phyloP scores from a whole-genome alignment of 2,888 invertebrate genomes.

The Oegoconia quadripuncta region DNA sequence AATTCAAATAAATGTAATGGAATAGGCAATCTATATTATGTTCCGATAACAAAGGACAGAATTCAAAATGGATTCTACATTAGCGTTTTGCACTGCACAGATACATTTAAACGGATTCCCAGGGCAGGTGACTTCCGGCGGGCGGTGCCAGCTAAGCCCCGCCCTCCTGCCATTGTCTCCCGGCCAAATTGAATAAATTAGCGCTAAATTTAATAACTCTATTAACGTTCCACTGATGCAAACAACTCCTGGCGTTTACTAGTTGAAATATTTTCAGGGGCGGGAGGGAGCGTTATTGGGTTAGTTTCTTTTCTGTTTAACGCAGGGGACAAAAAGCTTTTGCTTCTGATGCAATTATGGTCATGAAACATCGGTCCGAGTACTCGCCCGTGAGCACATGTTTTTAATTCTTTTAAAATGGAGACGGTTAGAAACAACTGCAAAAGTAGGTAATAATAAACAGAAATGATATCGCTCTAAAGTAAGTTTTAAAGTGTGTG shows the following conservation, averaged over 20 bases:
- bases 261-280: conserved; percentile 56
- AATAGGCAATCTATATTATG: not conserved
- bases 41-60: conserved; percentile 8
- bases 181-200: conserved; percentile 75
- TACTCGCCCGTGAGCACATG: not conserved
- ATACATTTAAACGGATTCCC: conserved; percentile 5
- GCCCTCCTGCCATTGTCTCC: conserved; percentile 65
- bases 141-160: conserved; percentile 46
- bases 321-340: conserved; percentile 33
- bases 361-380: not conserved
- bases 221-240: conserved; percentile 66
- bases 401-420: too few species aligned
- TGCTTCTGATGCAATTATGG: not conserved
- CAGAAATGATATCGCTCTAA: too few species aligned
- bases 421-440: too few species aligned
- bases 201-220: conserved; percentile 73
- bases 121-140: conserved; percentile 60
- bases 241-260: conserved; percentile 67
- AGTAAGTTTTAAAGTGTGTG: too few species aligned
- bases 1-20: too few species aligned
- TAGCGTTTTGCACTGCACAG: conserved; percentile 5
- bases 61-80: conserved; percentile 14
- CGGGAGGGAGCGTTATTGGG: conserved; percentile 53
- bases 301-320: conserved; percentile 50
- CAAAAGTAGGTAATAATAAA: too few species aligned